Base-by-base conservation (phyloP, 2,797 vertebrate genomes). In the Crax fasciolata region DNA sequence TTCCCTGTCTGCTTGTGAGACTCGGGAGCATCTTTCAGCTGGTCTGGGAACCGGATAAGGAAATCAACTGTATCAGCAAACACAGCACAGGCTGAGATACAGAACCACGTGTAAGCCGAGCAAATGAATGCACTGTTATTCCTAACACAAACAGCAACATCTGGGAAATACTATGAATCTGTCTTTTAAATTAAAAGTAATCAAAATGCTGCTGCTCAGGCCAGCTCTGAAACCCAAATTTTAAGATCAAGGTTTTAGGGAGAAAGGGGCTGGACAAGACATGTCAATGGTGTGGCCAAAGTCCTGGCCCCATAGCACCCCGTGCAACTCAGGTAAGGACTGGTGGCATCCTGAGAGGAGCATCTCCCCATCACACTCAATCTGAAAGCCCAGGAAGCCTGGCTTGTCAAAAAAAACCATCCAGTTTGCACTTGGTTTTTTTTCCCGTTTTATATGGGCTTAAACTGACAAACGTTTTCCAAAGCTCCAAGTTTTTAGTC, bases 391-490 rank as follows among this genome's bases (percentile, higher is more conserved):
- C 25, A 32, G 70, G 30, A 81, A 75, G n/a, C 35, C 21, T 24
- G 43, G 74, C 13, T 43, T 72, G 38, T 28, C 44, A 68, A 92
- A 86, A 65, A 39, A 94, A 94, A 82, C 16, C 32, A 38, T 66
- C 30, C 10, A 3, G 43, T 43, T 81, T 11, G n/a, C 20, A 27
- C 11, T 84, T n/a, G n/a, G n/a, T 78, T 19, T 48, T 90, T 93
- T 94, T 46, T 66, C 4, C 70, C 66, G 0, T 84, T 91, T 94
- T 75, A 88, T 27, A 51, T 41, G 83, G 17, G 58, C 18, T 75
- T 46, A 84, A 88, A 68, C 6, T 39, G 55, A 66, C 58, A 92
- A 87, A 90, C 11, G 35, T 89, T 90, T 96, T 94, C 79, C 93
- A 96, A 89, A 90, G 28, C 35, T 89, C 82, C 85, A 76, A 72